Base-by-base conservation (phyloP, 1,140 invertebrate species). In the Vanessa atalanta region DNA sequence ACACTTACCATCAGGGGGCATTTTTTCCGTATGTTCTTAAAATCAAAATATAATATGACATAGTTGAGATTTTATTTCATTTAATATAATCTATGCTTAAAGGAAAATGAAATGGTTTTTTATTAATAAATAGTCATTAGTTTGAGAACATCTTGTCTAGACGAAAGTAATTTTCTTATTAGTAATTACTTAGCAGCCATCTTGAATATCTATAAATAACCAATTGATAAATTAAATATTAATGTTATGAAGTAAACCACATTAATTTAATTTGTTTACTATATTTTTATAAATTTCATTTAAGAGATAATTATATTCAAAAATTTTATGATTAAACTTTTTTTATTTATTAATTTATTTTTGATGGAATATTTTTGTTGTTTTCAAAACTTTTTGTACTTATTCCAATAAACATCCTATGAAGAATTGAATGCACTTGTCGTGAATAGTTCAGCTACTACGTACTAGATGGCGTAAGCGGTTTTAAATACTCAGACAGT, bases 401-500 rank as follows among this genome's bases (percentile, higher is more conserved):
- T 0, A 43, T 43, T 43, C 6, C 37, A 43, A 43, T 43, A 43
- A 43, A 43, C 8, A 43, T 43, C 37, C 37, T 43, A 8, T 1
- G 6, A 8, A 43, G 37, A 43, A 5, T 5, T 43, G 7, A 8
- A 43, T 43, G 7, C 3, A 43, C 37, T 43, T 43, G 9, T 5
- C 9, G 37, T 26, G 2, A 20, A 50, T 16, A 68, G 16, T 75
- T 55, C 14, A 15, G 65, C 79, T 78, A 80, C 65, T 74, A 47
- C 57, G 47, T 60, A 13, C 64, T 76, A 80, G 79, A 80, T 80
- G 79, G 72, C 74, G 69, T 13, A 73, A 8, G 8, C 0, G 60
- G 43, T 23, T 26, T 23, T 23, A 57, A 57, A 23, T n/a, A 16
- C 50, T n/a, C 7, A 6, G 13, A 51, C 15, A 15, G 15, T 20